These are phyloP conservation scores for Paradoxurus hermaphroditus DNA, from an alignment of 2,113 vertebrate species.

Conservation along the genomic window DNA sequence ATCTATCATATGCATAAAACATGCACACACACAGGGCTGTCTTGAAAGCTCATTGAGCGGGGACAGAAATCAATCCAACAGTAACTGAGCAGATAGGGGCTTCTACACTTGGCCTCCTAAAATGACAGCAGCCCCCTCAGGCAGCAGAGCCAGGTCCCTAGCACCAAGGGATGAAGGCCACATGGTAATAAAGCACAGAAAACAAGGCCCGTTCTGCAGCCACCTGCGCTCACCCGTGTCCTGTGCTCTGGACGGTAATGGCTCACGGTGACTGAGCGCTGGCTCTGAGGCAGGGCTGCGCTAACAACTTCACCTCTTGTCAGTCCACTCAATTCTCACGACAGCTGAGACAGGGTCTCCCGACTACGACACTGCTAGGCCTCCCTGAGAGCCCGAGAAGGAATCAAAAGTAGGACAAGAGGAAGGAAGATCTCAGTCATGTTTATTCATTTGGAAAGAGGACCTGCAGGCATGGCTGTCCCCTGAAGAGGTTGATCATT, in stretches of 20 bases:
- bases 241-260: not conserved
- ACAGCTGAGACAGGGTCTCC: not conserved
- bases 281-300: not conserved
- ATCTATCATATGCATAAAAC: constrained; percentile 61
- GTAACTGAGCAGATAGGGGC: constrained; percentile 11
- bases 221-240: not conserved
- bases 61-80: constrained; percentile 26
- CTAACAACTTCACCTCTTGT: not conserved
- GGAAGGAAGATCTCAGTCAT: not conserved
- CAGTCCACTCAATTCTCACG: not conserved
- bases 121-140: not conserved
- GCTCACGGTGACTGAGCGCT: not conserved
- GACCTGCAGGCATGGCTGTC: not conserved
- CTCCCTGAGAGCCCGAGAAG: not conserved
- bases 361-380: rapidly evolving
- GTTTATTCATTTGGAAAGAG: not conserved
- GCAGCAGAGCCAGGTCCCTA: not conserved
- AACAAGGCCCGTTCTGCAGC: not conserved
- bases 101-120: not conserved
- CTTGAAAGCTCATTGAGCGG: constrained; percentile 42
- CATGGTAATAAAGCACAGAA: not conserved
- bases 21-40: not conserved
- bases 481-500: not conserved
- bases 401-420: not conserved
- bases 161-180: not conserved